These are phyloP conservation scores for Spinus pinus DNA, from an alignment of 2,797 vertebrate genomes.

Conservation along the genomic window DNA sequence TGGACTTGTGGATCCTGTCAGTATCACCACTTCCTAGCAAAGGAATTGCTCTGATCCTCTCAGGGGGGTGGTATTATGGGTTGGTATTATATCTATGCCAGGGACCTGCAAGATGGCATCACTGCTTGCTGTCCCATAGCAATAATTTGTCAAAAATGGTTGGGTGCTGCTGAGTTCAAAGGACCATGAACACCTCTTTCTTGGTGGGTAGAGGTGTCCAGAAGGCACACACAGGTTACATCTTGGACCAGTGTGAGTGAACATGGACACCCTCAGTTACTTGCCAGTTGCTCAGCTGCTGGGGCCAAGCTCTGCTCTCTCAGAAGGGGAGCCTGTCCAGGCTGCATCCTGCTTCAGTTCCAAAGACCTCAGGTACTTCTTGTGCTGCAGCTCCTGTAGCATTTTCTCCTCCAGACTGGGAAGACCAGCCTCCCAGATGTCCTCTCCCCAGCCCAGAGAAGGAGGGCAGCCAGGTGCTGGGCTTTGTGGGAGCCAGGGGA, in stretches of 20 bases:
- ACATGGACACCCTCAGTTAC: not conserved
- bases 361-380: not conserved
- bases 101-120: not conserved
- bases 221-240: not conserved
- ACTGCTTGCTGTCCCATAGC: not conserved
- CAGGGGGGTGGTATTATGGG: not conserved
- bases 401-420: not conserved
- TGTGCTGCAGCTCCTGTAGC: not conserved
- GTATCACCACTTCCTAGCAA: not conserved
- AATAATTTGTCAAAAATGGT: not conserved
- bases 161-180: not conserved
- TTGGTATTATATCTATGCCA: not conserved
- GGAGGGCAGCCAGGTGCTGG: not conserved
- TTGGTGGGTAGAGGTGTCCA: not conserved
- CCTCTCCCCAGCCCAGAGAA: not conserved
- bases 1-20: not conserved
- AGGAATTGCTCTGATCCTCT: not conserved
- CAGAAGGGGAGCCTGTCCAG: not conserved
- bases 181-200: not conserved
- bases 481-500: not conserved
- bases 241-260: not conserved
- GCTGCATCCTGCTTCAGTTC: not conserved
- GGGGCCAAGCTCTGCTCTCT: not conserved
- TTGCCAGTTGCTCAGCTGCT: accelerated
- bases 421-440: not conserved